Percentiles rank a stretch among this genome's conserved stretches.
These are phyloP conservation scores for Sinocyclocheilus anophthalmus DNA, from an alignment of 2,113 vertebrate genomes.

Conservation along the genomic window DNA sequence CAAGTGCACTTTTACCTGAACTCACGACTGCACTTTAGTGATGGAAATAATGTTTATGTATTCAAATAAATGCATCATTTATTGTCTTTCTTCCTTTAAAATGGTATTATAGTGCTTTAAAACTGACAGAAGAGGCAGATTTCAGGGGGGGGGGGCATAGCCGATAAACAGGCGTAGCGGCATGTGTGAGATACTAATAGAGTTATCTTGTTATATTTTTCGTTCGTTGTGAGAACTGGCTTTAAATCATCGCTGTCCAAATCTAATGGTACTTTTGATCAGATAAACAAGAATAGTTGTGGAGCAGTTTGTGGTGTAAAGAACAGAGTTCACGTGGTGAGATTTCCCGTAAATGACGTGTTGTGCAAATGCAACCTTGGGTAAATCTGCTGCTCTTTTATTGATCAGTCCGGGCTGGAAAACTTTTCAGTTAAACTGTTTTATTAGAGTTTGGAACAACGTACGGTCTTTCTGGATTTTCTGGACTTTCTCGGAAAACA, in stretches of 20 bases:
- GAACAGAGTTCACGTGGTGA: neutral
- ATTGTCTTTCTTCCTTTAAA: neutral
- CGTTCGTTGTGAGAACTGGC: neutral
- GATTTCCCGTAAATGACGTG: slow-evolving; percentile 33
- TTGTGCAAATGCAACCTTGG: slow-evolving; percentile 51
- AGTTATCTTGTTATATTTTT: neutral
- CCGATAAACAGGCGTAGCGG: neutral
- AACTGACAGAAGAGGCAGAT: neutral
- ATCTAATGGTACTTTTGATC: neutral
- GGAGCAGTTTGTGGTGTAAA: neutral
- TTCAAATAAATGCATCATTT: neutral
- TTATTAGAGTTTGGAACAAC: too few relatives aligned
- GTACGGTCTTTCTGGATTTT: neutral
- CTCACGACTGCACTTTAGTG: neutral
- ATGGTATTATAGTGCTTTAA: neutral
- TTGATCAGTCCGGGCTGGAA: neutral
- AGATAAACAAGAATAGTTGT: neutral
- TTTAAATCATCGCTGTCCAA: neutral
- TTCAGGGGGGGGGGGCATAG: too few relatives aligned
- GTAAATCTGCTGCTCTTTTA: neutral
- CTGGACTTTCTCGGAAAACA: neutral
- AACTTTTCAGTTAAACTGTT: neutral
- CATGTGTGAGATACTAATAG: neutral
- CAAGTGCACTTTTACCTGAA: neutral
- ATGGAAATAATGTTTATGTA: neutral